Conservation (phyloP, 2,797 vertebrate species). For the Tangara arthus region DNA sequence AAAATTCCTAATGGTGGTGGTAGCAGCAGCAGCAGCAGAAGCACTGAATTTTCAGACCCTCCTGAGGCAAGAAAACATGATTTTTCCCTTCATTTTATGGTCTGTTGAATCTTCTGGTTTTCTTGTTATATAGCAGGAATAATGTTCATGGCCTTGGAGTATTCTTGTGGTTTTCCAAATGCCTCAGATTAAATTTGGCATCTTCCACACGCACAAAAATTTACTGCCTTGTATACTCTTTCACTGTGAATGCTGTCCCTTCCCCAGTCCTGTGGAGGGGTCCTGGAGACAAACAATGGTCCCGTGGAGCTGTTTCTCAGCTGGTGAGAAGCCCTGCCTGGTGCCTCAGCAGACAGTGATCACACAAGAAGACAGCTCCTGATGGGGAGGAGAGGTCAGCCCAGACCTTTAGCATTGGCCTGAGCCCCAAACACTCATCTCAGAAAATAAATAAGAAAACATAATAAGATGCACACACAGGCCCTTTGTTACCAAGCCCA, state of each 20-base stretch:
- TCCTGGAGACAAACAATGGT: conserved; percentile 1
- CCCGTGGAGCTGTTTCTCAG: not conserved
- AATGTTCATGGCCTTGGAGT: conserved; percentile 27
- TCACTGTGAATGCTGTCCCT: not conserved
- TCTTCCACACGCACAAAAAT: not conserved
- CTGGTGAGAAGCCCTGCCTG: conserved; percentile 21
- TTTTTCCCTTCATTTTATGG: conserved; percentile 66
- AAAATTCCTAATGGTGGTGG: conserved; percentile 34
- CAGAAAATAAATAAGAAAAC: conserved; percentile 12
- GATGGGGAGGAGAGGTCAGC: conserved; percentile 4
- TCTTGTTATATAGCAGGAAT: conserved; percentile 47
- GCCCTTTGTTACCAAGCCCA: conserved; percentile 9
- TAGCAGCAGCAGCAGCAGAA: not conserved
- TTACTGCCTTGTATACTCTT: not conserved
- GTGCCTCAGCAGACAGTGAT: not conserved
- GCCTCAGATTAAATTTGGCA: conserved; percentile 35
- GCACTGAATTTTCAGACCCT: conserved; percentile 42
- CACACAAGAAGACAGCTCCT: not conserved
- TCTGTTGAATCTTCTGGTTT: conserved; percentile 63
- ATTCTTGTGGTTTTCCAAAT: conserved; percentile 57
- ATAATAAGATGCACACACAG: conserved; percentile 24
- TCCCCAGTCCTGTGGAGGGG: not conserved
- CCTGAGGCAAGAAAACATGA: conserved; percentile 61
- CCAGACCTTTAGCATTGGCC: not conserved
- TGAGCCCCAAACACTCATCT: conserved; percentile 2